Percentiles rank a stretch among this genome's conserved stretches.
Evolutionary conservation across 2,113 vertebrate species (phyloP).

Genomic region (Empidonax traillii): DNA sequence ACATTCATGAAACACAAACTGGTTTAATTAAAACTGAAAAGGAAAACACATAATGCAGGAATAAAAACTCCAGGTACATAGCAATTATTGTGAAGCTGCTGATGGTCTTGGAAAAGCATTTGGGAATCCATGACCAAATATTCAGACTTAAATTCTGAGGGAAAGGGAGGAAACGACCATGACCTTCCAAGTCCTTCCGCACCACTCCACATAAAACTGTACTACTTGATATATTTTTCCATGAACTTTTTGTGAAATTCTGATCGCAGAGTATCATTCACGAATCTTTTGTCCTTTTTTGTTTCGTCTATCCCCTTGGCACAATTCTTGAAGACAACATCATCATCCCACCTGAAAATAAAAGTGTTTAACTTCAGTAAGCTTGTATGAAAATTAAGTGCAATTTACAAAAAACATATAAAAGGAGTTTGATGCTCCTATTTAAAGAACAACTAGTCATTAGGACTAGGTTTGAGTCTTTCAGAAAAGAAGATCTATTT

Average conservation of each 20-base stretch:
- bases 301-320: slow-evolving; percentile 96
- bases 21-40: slow-evolving; percentile 28
- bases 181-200: slow-evolving; percentile 25
- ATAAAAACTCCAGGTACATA: slow-evolving; percentile 17
- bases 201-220: slow-evolving; percentile 61
- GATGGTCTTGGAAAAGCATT: slow-evolving; percentile 5
- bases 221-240: slow-evolving; percentile 99
- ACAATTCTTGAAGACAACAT: slow-evolving; percentile 99
- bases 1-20: neutral
- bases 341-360: slow-evolving; percentile 92
- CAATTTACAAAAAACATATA: neutral
- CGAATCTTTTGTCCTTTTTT: slow-evolving; percentile 94
- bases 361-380: neutral
- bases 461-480: neutral
- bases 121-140: neutral
- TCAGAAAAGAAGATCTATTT: neutral
- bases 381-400: neutral
- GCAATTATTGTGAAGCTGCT: neutral
- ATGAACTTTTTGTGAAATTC: slow-evolving; percentile 93
- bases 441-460: neutral
- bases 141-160: neutral
- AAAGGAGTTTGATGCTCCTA: neutral
- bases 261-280: slow-evolving; percentile 95
- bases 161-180: neutral
- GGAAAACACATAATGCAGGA: neutral